Evolutionary conservation across 1,140 invertebrate species (phyloP), one percentile per base, ranked within the genome.

Genomic region (Aphis craccivora): DNA sequence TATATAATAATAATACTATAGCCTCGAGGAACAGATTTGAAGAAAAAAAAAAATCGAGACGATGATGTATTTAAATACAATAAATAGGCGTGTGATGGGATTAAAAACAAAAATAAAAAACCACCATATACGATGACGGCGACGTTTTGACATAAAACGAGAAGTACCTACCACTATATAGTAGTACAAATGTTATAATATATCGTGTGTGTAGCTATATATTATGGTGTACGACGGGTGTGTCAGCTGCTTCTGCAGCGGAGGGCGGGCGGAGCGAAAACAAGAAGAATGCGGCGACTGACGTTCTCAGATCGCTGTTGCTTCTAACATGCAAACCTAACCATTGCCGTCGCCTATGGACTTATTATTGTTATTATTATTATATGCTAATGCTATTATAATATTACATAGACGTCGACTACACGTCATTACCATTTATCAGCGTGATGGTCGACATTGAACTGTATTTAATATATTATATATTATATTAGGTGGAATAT

Each of bases 41-140:
- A 37, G 0, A 23, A 83, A 37, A 83, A 37, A 83, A 83, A 40
- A 43, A 9, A 25, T 25, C 9, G 8, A 83, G 81, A 48, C 53
- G 55, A 60, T 76, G 55, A 60, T 43, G 40, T 90, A 90, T 90
- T 90, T 55, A 90, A 90, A 90, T 40, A 90, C 53, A 90, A 90
- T 60, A 90, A 90, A 90, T 60, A 60, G 53, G 88, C 88, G 53
- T 67, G 55, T 67, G 88, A 90, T 43, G 55, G 55, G 53, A 90
- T 90, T 43, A 90, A 43, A 60, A 60, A 11, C 0, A 53, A 53
- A 18, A 89, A 55, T 51, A 88, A 53, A 88, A 53, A 55, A 90
- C 23, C 25, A 45, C 25, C 43, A 18, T 18, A 48, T 37, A 23
- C 81, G 81, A 48, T 1, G 43, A 88, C 86, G 45, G 35, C 25